A percentile compares a stretch with the other conserved stretches of the same genome.
Evolutionary conservation across 2,113 vertebrate species (phyloP).

Genomic region (Motacilla alba): DNA sequence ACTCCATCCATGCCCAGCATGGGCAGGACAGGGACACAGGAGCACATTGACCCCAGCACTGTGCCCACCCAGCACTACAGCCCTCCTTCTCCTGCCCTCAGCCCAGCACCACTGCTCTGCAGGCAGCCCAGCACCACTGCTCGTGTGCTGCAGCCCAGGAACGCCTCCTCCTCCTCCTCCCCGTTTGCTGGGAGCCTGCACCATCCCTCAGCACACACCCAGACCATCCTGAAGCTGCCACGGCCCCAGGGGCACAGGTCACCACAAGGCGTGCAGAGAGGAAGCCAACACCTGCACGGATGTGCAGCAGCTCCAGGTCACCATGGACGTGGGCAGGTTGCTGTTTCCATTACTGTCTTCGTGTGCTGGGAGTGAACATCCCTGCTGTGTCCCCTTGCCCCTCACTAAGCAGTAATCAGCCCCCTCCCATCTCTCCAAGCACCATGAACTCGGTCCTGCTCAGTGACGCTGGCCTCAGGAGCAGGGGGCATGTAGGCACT

Average conservation of each 20-base stretch:
- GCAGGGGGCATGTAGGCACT: neutral
- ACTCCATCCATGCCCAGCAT: fast-evolving
- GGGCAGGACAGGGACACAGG: neutral
- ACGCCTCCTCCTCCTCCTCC: neutral
- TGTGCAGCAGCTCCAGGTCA: neutral
- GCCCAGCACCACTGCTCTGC: neutral
- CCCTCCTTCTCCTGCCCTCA: neutral
- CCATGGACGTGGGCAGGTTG: neutral
- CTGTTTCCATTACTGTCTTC: neutral
- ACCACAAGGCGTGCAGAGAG: neutral
- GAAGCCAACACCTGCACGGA: neutral
- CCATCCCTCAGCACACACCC: neutral
- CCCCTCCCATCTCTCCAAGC: neutral
- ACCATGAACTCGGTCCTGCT: neutral
- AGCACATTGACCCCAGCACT: fast-evolving
- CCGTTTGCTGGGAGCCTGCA: neutral
- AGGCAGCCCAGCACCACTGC: neutral
- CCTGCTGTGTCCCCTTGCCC: neutral
- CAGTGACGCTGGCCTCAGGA: neutral
- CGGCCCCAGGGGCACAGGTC: neutral
- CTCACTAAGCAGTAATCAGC: neutral
- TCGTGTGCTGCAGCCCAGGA: fast-evolving
- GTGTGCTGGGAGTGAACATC: neutral
- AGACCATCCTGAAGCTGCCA: neutral
- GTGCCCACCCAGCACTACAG: fast-evolving